Conservation (phyloP, 1,140 invertebrate genomes). For the Pachyrhynchus sulphureomaculatus region DNA sequence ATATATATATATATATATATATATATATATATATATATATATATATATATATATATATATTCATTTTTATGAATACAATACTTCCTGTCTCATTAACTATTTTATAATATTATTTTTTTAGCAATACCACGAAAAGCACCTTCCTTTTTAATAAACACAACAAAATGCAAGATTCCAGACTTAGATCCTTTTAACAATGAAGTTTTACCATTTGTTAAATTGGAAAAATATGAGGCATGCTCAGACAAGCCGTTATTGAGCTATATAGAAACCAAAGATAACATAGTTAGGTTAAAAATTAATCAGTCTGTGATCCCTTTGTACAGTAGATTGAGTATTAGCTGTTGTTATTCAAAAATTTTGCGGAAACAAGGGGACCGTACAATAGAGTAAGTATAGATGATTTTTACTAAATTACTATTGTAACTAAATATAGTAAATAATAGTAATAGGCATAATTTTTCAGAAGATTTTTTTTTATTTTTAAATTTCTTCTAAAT, state of each 20-base stretch:
- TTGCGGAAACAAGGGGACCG: conserved; percentile 28
- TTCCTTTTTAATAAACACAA: conserved; percentile 36
- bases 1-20: too few relatives aligned
- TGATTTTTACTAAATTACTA: too few relatives aligned
- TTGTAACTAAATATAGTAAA: too few relatives aligned
- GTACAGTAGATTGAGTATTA: conserved; percentile 29
- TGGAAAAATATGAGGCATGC: conserved; percentile 23
- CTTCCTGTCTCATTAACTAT: neutral
- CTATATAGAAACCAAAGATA: conserved; percentile 30
- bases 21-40: too few relatives aligned
- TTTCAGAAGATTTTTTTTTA: too few relatives aligned
- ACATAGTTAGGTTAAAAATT: conserved; percentile 27
- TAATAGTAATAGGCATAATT: too few relatives aligned
- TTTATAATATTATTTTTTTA: neutral
- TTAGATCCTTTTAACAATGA: conserved; percentile 39
- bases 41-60: too few relatives aligned
- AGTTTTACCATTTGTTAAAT: conserved; percentile 29
- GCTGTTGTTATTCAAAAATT: conserved; percentile 40
- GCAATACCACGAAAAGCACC: neutral
- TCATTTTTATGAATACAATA: neutral
- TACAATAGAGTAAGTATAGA: conserved; percentile 33
- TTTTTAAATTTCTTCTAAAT: too few relatives aligned
- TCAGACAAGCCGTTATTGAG: conserved; percentile 31
- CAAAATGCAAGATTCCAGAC: conserved; percentile 41
- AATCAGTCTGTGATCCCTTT: conserved; percentile 22